Percentiles rank a stretch among this genome's conserved stretches.
Conservation (phyloP, 2,888 invertebrate species). For the Apamea epomidion region DNA sequence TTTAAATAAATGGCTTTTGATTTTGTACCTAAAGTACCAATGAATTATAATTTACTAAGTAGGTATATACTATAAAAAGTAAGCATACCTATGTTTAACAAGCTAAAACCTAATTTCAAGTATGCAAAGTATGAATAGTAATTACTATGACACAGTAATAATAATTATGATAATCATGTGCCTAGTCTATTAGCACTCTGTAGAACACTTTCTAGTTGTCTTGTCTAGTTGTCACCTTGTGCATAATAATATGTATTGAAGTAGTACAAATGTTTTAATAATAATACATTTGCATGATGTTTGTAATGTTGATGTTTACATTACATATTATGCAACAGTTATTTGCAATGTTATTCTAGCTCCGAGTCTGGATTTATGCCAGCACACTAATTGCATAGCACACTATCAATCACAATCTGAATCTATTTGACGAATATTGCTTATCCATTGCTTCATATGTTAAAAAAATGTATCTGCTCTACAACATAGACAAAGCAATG, state of each 20-base stretch:
- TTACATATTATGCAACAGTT: background rate
- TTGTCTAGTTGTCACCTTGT: constrained; percentile 13
- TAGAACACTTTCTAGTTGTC: background rate
- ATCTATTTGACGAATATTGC: background rate
- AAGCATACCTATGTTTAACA: background rate
- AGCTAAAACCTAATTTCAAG: background rate
- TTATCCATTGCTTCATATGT: background rate
- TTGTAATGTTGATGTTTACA: constrained; percentile 10
- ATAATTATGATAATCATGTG: background rate
- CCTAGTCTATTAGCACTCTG: background rate
- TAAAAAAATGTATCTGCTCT: no score
- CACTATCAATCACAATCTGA: background rate
- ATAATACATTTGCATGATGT: background rate
- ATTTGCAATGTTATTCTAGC: background rate
- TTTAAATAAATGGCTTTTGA: background rate
- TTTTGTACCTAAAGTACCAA: background rate
- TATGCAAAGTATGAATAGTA: background rate
- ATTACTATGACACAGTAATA: background rate
- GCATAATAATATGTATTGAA: background rate
- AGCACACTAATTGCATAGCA: background rate
- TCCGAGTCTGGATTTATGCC: background rate
- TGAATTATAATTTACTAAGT: background rate
- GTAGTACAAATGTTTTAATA: background rate
- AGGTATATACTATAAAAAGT: background rate
- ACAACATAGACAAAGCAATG: background rate